Base-by-base conservation (phyloP, 2,797 vertebrate species). In the Pseudomugil gertrudae region DNA sequence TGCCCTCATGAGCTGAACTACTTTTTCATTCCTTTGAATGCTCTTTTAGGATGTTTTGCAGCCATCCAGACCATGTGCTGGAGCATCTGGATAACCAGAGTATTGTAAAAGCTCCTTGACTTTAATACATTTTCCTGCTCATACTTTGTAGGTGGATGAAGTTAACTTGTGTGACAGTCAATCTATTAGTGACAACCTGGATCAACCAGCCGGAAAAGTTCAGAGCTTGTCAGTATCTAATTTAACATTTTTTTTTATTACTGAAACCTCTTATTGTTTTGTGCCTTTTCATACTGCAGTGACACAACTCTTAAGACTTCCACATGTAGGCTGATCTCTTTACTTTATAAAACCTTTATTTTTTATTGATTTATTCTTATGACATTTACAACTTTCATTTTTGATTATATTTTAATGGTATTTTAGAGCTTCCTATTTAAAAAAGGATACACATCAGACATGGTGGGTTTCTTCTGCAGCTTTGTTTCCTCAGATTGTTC, bases 181-280 rank as follows among this genome's bases (percentile, higher is more conserved):
- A 57, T 74, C 69, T 48, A 15, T 63, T 54, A 56, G n/a, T 59
- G 58, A 71, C 55, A 36, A 45, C 43, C 13, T 45, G 35, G 40
- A 76, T 53, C 32, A 47, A 36, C 56, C 9, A 15, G 58, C 36
- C 51, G 21, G 33, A 29, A 56, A 55, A 26, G 58, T 48, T 17
- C 9, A 21, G 35, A 33, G 7, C 8, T 30, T 66, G 43, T 19
- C 38, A 32, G 35, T 6, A 32, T 8, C 27, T 7, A 26, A 19
- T 11, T 59, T 26, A 36, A 47, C 14, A 21, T 23, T 4, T 15
- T 50, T 32, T 50, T 32, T 36, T n/a, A n/a, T n/a, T n/a, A 36
- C 32, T 24, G 47, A 26, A 11, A 26, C 11, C 4, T 19, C 8
- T 1, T 43, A 29, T 48, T 10, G 58, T 27, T 19, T 54, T 3